A percentile compares a stretch with the other conserved stretches of the same genome.
Conservation (phyloP, 2,797 vertebrate species). For the Poecilia gillii region DNA sequence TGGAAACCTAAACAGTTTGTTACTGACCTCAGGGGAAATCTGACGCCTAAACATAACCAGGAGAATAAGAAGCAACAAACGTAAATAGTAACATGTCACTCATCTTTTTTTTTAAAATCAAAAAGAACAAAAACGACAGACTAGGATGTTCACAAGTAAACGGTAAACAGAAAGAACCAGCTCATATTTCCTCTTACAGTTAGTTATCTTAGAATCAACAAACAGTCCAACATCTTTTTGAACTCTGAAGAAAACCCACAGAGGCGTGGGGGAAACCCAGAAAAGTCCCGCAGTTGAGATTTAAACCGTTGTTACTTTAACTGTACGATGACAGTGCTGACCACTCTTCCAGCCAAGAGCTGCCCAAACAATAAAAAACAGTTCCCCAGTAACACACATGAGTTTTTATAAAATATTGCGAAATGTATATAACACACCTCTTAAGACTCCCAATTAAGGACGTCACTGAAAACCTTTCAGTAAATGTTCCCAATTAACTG, state of each 20-base stretch:
- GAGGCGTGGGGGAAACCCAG: not conserved
- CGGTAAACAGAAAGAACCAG: not conserved
- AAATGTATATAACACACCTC: not conserved
- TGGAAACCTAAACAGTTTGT: not conserved
- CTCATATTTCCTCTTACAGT: not conserved
- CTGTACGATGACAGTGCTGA: not conserved
- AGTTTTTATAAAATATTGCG: not conserved
- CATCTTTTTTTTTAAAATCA: not conserved
- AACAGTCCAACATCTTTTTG: not conserved
- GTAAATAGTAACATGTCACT: not conserved
- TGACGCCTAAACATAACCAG: not conserved
- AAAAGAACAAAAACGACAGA: not conserved
- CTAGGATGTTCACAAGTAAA: not conserved
- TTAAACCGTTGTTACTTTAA: not conserved
- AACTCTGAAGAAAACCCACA: not conserved
- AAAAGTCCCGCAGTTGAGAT: not conserved
- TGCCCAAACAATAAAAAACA: not conserved
- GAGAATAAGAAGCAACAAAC: not conserved
- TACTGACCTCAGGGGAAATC: not conserved
- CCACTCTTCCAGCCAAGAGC: not conserved
- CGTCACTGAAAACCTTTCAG: not conserved
- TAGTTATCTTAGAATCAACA: not conserved
- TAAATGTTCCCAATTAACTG: not conserved
- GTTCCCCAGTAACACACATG: not conserved
- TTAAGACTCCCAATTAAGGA: not conserved